Percentiles rank a stretch among this genome's conserved stretches.
phyloP scores from a whole-genome alignment of 1,140 invertebrate genomes.

The Eueides isabella region DNA sequence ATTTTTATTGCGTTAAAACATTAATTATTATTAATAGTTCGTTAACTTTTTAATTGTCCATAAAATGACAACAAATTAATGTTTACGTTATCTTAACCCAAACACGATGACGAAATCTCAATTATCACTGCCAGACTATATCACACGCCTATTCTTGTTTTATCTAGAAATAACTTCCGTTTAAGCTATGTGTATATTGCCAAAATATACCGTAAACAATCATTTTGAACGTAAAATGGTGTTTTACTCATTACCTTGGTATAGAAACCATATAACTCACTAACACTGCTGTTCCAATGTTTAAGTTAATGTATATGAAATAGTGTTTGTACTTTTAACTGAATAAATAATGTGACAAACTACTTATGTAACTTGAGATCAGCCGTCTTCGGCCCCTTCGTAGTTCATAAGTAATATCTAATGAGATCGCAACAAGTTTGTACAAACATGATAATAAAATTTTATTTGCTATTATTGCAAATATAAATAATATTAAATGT shows the following conservation, averaged over 20 bases:
- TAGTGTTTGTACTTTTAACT: conserved; percentile 59
- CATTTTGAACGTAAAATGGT: neutral
- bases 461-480: conserved; percentile 10
- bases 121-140: conserved; percentile 31
- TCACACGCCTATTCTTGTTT: no score
- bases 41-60: conserved; percentile 16
- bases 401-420: conserved; percentile 13
- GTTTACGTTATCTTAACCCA: conserved; percentile 33
- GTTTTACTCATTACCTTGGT: conserved; percentile 23
- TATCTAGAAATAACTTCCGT: no score
- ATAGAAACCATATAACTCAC: neutral
- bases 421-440: conserved; percentile 9
- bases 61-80: conserved; percentile 16
- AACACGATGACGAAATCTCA: conserved; percentile 34
- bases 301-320: conserved; percentile 42
- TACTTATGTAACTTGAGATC: conserved; percentile 16
- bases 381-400: conserved; percentile 3
- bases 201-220: neutral
- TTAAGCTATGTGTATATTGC: neutral
- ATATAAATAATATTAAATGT: conserved; percentile 1
- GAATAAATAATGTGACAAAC: conserved; percentile 45
- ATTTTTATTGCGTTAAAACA: neutral
- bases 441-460: conserved; percentile 10
- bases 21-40: neutral
- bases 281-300: conserved; percentile 49